These are phyloP conservation scores for Actias luna DNA, from an alignment of 2,888 invertebrate species.

Conservation along the genomic window DNA sequence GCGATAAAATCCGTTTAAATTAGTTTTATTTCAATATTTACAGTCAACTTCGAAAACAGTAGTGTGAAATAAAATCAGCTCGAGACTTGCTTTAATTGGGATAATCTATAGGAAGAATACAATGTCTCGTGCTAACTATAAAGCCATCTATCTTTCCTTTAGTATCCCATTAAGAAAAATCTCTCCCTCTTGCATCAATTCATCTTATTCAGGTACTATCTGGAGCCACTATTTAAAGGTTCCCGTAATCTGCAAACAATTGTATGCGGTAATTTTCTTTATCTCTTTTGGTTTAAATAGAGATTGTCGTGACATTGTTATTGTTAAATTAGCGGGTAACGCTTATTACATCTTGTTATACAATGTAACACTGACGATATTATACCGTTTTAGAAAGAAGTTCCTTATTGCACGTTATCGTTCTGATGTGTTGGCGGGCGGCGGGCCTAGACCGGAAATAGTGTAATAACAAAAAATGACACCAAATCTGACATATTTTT, in stretches of 20 bases:
- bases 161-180: background rate
- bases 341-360: no score
- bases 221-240: conserved; percentile 6
- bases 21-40: no score
- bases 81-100: background rate
- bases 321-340: background rate
- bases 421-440: no score
- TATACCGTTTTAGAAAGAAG: no score
- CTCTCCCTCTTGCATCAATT: conserved; percentile 9
- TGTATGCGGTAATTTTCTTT: background rate
- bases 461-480: no score
- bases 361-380: no score
- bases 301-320: background rate
- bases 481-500: no score
- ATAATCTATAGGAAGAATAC: background rate
- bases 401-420: no score
- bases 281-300: background rate
- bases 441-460: no score
- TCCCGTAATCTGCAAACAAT: conserved; percentile 3
- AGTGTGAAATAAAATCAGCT: background rate
- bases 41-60: background rate
- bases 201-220: conserved; percentile 12
- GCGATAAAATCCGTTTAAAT: no score
- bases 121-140: conserved; percentile 7
- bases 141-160: conserved; percentile 1